Evolutionary conservation across 2,797 vertebrate species (phyloP), one percentile per base, ranked within the genome.

Genomic region (Dendrocincla tyrannina): DNA sequence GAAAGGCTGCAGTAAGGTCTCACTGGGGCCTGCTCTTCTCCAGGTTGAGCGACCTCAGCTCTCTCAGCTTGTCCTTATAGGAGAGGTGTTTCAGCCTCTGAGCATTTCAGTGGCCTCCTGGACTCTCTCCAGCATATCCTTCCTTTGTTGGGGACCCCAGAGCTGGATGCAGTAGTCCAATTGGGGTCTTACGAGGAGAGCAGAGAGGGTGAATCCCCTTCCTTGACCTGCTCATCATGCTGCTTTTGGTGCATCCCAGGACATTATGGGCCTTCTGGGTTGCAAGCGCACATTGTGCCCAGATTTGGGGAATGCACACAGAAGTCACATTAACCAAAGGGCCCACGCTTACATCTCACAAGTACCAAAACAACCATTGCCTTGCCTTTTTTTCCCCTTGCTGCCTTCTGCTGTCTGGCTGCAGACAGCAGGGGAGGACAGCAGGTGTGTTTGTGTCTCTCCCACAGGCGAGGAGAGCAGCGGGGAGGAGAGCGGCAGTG

Each of bases 401-500:
- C 59, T 50, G 52, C 39, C 39, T 19, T 25, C 37, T 28, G 41
- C 44, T 27, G 4, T 32, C 0, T 11, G 0, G 12, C 74, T 41
- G 87, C 69, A 35, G 78, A 0, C 5, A 6, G 41, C 79, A 53
- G 63, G 37, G 83, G 66, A 39, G 49, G n/a, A 18, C 79, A 91
- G 52, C 35, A 2, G 14, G 3, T 14, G 22, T 73, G 17, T 85
- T 42, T 93, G 62, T 35, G 39, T 39, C 39, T 72, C 9, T 75
- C 55, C 88, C 89, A 44, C 96, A 97, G 98, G 98, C 14, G 99
- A 98, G 1, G 97, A 96, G 69, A 98, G 98, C 64, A 98, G 99
- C 4, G 99, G 98, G 32, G 99, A 99, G 96, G 99, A 98, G 93
- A 99, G 99, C 5, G 99, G 99, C 91, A 99, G 99, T 8, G 98